phyloP scores from a whole-genome alignment of 2,888 invertebrate genomes.

The Stramonita haemastoma region DNA sequence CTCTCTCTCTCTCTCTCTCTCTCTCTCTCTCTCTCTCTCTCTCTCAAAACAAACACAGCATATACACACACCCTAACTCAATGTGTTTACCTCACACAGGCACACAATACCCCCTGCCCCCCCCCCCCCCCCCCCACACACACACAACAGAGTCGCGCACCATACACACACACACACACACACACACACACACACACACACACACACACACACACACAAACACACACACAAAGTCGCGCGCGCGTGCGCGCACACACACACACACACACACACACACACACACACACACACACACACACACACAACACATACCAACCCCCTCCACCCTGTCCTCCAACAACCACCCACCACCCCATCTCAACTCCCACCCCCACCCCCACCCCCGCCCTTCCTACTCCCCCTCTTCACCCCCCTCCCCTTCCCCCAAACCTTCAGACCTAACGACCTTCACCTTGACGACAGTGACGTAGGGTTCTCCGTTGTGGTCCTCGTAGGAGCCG shows the following conservation, averaged over 20 bases:
- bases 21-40: too few relatives aligned
- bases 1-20: too few relatives aligned
- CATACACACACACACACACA: background rate
- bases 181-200: background rate
- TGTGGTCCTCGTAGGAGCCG: conserved; percentile 38
- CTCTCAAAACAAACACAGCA: too few relatives aligned
- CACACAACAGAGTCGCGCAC: background rate
- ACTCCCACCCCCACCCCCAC: background rate
- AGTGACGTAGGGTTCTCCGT: conserved; percentile 40
- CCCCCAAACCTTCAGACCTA: too few relatives aligned
- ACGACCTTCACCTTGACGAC: conserved; percentile 29
- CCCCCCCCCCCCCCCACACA: too few relatives aligned
- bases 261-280: background rate
- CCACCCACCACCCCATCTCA: background rate
- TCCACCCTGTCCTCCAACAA: background rate
- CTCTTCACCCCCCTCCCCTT: background rate
- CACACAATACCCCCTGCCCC: too few relatives aligned
- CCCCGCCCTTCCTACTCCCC: background rate
- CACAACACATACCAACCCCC: background rate
- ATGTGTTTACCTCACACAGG: too few relatives aligned
- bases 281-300: background rate
- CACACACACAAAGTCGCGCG: background rate
- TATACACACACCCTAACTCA: too few relatives aligned
- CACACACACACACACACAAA: background rate
- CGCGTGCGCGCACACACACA: background rate